Base-by-base conservation (phyloP, 2,888 invertebrate genomes). In the Synanthedon vespiformis region DNA sequence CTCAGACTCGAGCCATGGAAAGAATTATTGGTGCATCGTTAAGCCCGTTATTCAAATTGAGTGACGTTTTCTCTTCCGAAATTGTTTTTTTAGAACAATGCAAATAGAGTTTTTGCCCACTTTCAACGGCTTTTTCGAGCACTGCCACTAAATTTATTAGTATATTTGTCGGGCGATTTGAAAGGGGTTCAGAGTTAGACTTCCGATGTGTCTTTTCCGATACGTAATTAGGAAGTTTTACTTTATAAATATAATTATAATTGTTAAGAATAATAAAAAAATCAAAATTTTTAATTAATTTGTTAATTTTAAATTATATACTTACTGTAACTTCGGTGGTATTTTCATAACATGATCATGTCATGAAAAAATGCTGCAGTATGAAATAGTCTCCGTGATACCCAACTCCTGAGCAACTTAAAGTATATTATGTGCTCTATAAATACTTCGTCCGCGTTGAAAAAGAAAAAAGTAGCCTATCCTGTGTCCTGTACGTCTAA, bases 1-100 rank as follows among this genome's bases (percentile, higher is more conserved):
- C 63, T 50, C 56, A 51, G 61, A 22, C 62, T 63, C 61, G 60
- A 65, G 63, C 59, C 65, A 61, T 57, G 68, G 67, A 70, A 81
- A 82, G 81, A 81, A 72, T 73, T 82, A 82, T 81, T 66, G 75
- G 63, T 61, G 64, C 65, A 70, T 74, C 83, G 81, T 80, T 85
- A 82, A 85, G 78, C 70, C 72, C 62, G 71, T 72, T 75, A 73
- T 75, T 72, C 69, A 63, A 73, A 73, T 74, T 74, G 82, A 84
- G 70, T 78, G 80, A 78, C 77, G 65, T 73, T 62, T 65, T 67
- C 65, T 66, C 62, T 63, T 63, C 61, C 59, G 58, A 58, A 61
- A 55, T 52, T 53, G 54, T 57, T 64, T 69, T 74, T 71, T 68
- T 65, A 61, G 58, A 52, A 53, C 64, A 67, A 73, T 74, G 68